A percentile compares a stretch with the other conserved stretches of the same genome.
Evolutionary conservation across 2,888 invertebrate genomes (phyloP).

Genomic region (Trichogramma dendrolimi): DNA sequence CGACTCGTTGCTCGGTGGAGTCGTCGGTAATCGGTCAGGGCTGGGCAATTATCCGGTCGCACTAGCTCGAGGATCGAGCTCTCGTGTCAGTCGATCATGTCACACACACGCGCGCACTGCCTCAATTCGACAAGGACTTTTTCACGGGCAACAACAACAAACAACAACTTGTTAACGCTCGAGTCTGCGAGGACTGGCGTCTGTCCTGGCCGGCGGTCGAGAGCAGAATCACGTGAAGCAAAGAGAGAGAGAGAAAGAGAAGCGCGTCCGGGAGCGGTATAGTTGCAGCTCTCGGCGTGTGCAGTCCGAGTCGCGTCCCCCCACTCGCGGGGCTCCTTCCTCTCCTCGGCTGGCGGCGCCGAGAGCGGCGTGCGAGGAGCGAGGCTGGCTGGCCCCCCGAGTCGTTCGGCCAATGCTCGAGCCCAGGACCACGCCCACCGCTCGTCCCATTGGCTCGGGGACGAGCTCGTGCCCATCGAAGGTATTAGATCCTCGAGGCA

Average conservation of each 20-base stretch:
- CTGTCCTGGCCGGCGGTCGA: constrained; percentile 37
- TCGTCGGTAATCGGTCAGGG: too few species aligned
- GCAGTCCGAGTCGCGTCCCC: constrained; percentile 10
- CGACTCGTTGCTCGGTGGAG: background rate
- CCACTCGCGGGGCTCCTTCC: constrained; percentile 31
- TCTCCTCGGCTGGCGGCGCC: constrained; percentile 19
- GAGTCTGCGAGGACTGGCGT: constrained; percentile 24
- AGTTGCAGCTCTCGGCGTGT: constrained; percentile 22
- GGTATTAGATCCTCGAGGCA: too few species aligned
- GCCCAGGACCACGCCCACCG: constrained; percentile 25
- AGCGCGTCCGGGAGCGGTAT: background rate
- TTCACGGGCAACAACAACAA: too few species aligned
- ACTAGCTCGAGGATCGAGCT: too few species aligned
- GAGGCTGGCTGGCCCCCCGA: background rate
- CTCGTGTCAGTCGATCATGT: too few species aligned
- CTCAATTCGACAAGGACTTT: too few species aligned
- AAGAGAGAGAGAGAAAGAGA: constrained; percentile 31
- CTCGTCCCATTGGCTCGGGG: constrained; percentile 21
- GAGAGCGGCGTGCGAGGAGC: too few species aligned
- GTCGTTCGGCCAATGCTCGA: constrained; percentile 5
- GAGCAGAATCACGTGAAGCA: constrained; percentile 35
- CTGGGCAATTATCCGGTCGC: too few species aligned
- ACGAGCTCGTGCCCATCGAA: constrained; percentile 8
- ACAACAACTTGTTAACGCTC: too few species aligned
- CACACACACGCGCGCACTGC: too few species aligned